A percentile compares a stretch with the other conserved stretches of the same genome.
Evolutionary conservation across 1,140 invertebrate genomes (phyloP).

Genomic region (Lanistes nyassanus): DNA sequence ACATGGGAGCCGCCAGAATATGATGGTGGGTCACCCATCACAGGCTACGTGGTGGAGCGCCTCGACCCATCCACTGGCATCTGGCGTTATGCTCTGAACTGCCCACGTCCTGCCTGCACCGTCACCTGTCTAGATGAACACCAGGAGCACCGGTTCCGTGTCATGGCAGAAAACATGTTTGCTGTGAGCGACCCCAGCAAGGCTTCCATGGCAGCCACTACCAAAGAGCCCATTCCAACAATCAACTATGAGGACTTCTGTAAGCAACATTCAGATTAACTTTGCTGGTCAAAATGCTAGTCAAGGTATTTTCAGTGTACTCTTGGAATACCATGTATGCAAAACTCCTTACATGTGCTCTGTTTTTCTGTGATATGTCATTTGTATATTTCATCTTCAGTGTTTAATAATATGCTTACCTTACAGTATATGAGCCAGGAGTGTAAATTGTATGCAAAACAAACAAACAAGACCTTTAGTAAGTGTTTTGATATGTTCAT

Average conservation of each 20-base stretch:
- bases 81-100: conserved; percentile 95
- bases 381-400: too few species aligned
- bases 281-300: too few species aligned
- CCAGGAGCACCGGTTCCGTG: conserved; percentile 93
- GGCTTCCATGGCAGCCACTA: conserved; percentile 49
- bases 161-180: conserved; percentile 97
- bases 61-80: conserved; percentile 86
- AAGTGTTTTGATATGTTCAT: not conserved
- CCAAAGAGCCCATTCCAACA: conserved; percentile 72
- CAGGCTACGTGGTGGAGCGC: conserved; percentile 96
- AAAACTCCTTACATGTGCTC: too few species aligned
- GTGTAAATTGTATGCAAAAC: too few species aligned
- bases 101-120: conserved; percentile 86
- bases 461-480: too few species aligned
- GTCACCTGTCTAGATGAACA: conserved; percentile 70
- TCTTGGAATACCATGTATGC: too few species aligned
- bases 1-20: conserved; percentile 90
- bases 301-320: too few species aligned
- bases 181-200: conserved; percentile 89
- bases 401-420: too few species aligned
- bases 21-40: conserved; percentile 93
- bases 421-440: too few species aligned
- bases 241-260: conserved; percentile 63
- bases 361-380: too few species aligned
- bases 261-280: conserved; percentile 43